These are phyloP conservation scores for Acromyrmex heyeri DNA, from an alignment of 1,140 invertebrate genomes.

Conservation along the genomic window DNA sequence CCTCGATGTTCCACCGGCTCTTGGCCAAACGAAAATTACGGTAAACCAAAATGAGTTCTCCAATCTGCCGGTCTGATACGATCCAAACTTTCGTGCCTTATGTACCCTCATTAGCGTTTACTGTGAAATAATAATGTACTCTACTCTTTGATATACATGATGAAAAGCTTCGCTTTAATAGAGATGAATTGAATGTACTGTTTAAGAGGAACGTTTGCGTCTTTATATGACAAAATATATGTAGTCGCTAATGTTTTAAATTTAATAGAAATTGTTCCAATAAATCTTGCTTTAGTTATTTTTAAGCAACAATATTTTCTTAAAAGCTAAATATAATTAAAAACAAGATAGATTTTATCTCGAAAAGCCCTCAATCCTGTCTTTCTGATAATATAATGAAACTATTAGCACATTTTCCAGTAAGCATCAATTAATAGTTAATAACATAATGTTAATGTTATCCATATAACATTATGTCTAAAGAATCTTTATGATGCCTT, in stretches of 20 bases:
- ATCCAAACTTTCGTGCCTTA: conserved; percentile 46
- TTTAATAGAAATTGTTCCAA: background rate
- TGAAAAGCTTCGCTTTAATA: conserved; percentile 44
- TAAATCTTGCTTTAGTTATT: conserved; percentile 10
- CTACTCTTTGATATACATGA: conserved; percentile 47
- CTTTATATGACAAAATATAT: conserved; percentile 36
- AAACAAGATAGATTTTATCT: background rate
- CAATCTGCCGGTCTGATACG: conserved; percentile 37
- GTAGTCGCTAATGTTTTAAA: conserved; percentile 1
- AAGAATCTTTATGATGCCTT: too few species aligned
- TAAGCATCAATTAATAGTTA: too few species aligned
- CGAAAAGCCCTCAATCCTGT: background rate
- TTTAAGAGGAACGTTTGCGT: conserved; percentile 39
- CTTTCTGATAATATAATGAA: background rate
- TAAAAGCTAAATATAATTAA: background rate
- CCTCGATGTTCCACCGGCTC: conserved; percentile 94
- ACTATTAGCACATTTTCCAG: background rate
- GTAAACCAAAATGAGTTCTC: conserved; percentile 88
- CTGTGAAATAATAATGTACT: conserved; percentile 56
- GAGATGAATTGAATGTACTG: conserved; percentile 52
- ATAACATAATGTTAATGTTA: too few species aligned
- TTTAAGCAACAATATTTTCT: background rate
- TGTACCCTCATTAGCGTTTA: conserved; percentile 52
- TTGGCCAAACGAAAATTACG: conserved; percentile 95
- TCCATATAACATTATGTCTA: too few species aligned